Base-by-base conservation (phyloP, 2,113 vertebrate genomes). In the Corythoichthys intestinalis region DNA sequence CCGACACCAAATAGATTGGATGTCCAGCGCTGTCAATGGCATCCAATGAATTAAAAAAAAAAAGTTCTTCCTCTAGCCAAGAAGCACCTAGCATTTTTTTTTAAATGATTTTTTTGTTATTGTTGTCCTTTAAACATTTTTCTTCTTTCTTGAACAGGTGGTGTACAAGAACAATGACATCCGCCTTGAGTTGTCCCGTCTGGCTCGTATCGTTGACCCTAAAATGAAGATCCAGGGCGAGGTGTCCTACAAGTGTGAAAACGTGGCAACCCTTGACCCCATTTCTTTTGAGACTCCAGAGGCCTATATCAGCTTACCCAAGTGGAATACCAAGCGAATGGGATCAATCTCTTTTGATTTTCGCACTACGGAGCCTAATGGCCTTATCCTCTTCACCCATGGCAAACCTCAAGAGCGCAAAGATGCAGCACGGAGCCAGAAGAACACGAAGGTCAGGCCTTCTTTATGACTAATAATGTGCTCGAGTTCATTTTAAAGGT, bases 81-180 rank as follows among this genome's bases (percentile, higher is more conserved):
- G 20, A 28, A 28, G 20, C 20, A 28, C 20, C 20, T 28, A 28
- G 20, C 20, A 28, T 28, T 28, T 28, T 28, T 28, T 28, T 28
- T 1, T 1, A 28, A 28, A 28, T 28, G 20, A 28, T 28, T 28
- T 28, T 28, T 28, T 1, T 28, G 20, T 28, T 28, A 28, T 28
- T 28, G 20, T 28, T 28, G 20, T 28, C 20, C 20, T 28, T 28
- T 3, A n/a, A 20, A 2, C n/a, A 47, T 35, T 12, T 46, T 48
- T 65, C 34, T 52, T 1, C 47, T 49, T 0, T 59, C 4, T 0
- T 35, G 65, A 79, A 73, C 91, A 99, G 97, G 96, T 99, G 82
- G 94, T 99, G 81, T 99, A 99, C 88, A 99, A 99, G 89, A 99
- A 99, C 93, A 99, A 98, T 0, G 97, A 99, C 90, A 99, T 99